Conservation (phyloP, 2,888 invertebrate species). For the Drosophila lacicola region DNA sequence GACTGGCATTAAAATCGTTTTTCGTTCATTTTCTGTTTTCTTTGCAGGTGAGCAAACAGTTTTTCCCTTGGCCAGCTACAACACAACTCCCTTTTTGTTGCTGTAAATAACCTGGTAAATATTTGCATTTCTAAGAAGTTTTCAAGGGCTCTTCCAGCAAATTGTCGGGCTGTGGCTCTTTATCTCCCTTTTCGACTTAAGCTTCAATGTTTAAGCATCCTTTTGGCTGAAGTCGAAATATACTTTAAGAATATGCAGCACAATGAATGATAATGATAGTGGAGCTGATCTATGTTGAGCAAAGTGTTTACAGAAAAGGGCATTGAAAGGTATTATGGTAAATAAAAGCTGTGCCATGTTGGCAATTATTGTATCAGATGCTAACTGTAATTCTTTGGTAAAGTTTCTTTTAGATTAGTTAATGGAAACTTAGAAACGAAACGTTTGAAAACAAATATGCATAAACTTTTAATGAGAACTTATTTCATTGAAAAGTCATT, state of each 20-base stretch:
- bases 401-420: neutral
- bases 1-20: slow-evolving; percentile 26
- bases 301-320: neutral
- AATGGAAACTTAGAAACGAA: neutral
- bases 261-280: slow-evolving; percentile 8
- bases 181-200: neutral
- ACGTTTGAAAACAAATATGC: too few species aligned
- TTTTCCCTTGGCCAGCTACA: slow-evolving; percentile 37
- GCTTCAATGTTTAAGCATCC: slow-evolving; percentile 29
- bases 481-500: too few species aligned
- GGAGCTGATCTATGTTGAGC: slow-evolving; percentile 1
- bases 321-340: neutral
- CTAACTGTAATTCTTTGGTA: neutral
- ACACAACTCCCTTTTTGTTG: slow-evolving; percentile 1
- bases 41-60: slow-evolving; percentile 69
- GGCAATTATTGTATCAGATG: neutral
- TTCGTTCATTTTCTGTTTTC: slow-evolving; percentile 23
- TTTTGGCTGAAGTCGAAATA: slow-evolving; percentile 1
- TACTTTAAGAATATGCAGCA: neutral
- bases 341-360: too few species aligned
- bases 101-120: slow-evolving; percentile 49
- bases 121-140: slow-evolving; percentile 43
- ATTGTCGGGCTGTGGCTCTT: slow-evolving; percentile 23
- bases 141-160: slow-evolving; percentile 45
- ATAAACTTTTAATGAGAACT: too few species aligned